Evolutionary conservation across 2,797 vertebrate species (phyloP), one percentile per base, ranked within the genome.

Genomic region (Poliocrania exsul): DNA sequence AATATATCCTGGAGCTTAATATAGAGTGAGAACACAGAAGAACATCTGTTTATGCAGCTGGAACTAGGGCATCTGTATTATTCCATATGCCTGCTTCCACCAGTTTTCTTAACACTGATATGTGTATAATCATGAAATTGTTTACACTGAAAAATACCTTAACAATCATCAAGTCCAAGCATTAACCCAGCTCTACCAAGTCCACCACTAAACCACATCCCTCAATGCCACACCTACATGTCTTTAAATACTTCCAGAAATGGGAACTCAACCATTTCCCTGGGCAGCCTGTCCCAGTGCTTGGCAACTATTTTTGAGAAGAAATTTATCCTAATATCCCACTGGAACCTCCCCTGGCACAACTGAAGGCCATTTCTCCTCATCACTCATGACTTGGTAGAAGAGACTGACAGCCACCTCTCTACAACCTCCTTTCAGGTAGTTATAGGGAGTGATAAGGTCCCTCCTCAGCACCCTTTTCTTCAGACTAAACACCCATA

Each of bases 221-320:
- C 24, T 46, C 25, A 35, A 17, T 26, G 14, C 17, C 50, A 19
- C 10, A 38, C 21, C 25, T 12, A 16, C 15, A 19, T 0, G 0
- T 13, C n/a, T 79, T 51, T 26, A 70, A 46, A 37, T 46, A 46
- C 15, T 10, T 64, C 14, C 17, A 14, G 33, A 15, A 64, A 58
- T 16, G 14, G 37, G 33, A 20, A 51, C 38, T 16, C 29, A 46
- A 6, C 7, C 12, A 47, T 33, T 58, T 64, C 44, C n/a, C 25
- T 31, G 38, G 29, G 24, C 13, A 58, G 29, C 8, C 50, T 64
- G 25, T 77, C 25, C 17, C 29, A 33, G 5, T 33, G 28, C 5
- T 70, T 46, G 10, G 6, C 38, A 51, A 51, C 9, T 16, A 5
- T 40, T 51, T 33, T 13, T 65, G 13, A 23, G 17, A 53, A 58